Percentiles rank a stretch among this genome's conserved stretches.
phyloP scores from a whole-genome alignment of 1,140 invertebrate genomes.

The Rhysida immarginata region DNA sequence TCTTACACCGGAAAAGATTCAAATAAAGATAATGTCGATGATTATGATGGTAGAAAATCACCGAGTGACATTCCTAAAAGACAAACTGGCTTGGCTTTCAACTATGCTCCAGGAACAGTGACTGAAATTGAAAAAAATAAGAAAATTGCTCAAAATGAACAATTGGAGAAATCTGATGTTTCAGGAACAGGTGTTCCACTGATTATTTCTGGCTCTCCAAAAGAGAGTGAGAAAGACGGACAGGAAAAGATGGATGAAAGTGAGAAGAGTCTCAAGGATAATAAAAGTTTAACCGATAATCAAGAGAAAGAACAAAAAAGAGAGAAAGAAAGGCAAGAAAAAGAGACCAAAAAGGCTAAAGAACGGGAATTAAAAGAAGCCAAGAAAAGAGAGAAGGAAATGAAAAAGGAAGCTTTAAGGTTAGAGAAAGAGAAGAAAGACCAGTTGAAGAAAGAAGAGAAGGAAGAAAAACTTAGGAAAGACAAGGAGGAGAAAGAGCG shows the following conservation, averaged over 20 bases:
- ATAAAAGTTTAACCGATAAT: too few relatives aligned
- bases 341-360: conserved; percentile 7
- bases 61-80: too few relatives aligned
- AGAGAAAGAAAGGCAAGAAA: conserved; percentile 10
- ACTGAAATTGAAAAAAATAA: too few relatives aligned
- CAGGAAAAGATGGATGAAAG: too few relatives aligned
- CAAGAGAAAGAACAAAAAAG: too few relatives aligned
- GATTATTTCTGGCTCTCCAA: neutral
- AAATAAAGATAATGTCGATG: too few relatives aligned
- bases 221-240: conserved; percentile 12
- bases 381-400: conserved; percentile 18
- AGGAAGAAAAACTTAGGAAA: conserved; percentile 11
- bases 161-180: too few relatives aligned
- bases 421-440: conserved; percentile 13
- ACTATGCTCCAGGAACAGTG: neutral
- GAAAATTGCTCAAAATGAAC: too few relatives aligned
- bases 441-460: conserved; percentile 15
- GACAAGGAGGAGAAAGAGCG: conserved; percentile 13
- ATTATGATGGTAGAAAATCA: too few relatives aligned
- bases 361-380: conserved; percentile 12
- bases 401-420: conserved; percentile 15
- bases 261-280: too few relatives aligned
- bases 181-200: too few relatives aligned
- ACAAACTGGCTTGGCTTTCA: neutral
- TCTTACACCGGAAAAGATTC: neutral